Conservation (phyloP, 2,113 vertebrate genomes). For the Tyto alba region DNA sequence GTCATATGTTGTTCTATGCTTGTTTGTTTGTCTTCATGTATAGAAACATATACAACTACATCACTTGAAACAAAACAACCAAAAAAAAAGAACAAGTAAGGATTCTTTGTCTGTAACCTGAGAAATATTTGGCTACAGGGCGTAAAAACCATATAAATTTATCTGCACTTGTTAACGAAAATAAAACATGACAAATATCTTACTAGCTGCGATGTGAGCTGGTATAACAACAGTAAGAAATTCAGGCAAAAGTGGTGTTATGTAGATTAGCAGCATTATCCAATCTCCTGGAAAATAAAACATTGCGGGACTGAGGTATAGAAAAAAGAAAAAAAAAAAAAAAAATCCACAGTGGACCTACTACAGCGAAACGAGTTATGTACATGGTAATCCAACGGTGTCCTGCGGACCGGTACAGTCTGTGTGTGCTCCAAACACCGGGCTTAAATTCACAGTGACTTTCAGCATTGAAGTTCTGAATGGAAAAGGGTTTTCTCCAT, state of each 20-base stretch:
- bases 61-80: neutral
- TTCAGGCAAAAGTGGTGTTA: constrained; percentile 68
- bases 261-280: constrained; percentile 64
- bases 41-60: neutral
- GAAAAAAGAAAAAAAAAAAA: constrained; percentile 42
- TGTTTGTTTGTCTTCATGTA: neutral
- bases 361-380: neutral
- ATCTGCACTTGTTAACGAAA: constrained; percentile 26
- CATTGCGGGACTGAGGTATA: constrained; percentile 11
- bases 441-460: constrained; percentile 61
- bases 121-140: constrained; percentile 48
- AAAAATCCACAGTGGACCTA: constrained; percentile 13
- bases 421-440: neutral
- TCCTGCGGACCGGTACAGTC: neutral
- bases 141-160: constrained; percentile 30
- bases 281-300: constrained; percentile 40
- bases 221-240: constrained; percentile 55
- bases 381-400: neutral
- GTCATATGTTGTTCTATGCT: neutral
- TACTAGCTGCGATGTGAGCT: constrained; percentile 14
- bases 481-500: neutral
- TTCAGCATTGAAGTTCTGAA: constrained; percentile 4
- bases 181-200: neutral
- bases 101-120: neutral
- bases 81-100: neutral